These are phyloP conservation scores for Epizoanthus scotinus DNA, from an alignment of 92 coral and sea anemone genomes.

Conservation along the genomic window DNA sequence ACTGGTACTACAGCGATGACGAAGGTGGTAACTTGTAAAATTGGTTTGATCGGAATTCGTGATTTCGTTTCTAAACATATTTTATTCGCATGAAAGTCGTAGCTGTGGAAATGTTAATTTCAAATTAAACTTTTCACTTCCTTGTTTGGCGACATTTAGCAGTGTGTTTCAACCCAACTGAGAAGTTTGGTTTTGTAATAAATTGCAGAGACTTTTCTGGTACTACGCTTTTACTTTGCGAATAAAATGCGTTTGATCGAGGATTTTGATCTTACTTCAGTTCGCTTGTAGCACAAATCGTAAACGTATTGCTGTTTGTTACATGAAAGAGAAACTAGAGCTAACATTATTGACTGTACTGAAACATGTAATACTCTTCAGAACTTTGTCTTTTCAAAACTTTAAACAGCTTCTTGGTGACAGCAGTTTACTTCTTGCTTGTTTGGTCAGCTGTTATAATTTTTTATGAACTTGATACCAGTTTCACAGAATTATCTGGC, in stretches of 20 bases:
- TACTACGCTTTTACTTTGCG: not conserved
- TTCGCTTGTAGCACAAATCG: not conserved
- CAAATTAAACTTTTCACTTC: constrained; percentile 31
- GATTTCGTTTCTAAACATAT: constrained; percentile 16
- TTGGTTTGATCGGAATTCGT: not conserved
- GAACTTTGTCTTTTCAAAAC: not conserved
- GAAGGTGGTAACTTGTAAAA: not conserved
- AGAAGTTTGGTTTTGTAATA: not conserved
- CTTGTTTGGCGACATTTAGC: constrained; percentile 24
- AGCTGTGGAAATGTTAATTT: constrained; percentile 22
- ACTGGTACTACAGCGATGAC: too few species aligned
- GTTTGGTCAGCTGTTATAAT: constrained; percentile 30
- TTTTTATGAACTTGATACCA: not conserved
- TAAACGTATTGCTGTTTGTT: not conserved
- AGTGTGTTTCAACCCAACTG: not conserved
- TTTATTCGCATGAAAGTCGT: constrained; percentile 16
- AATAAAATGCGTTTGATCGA: not conserved
- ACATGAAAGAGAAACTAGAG: constrained; percentile 28
- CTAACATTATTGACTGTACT: not conserved
- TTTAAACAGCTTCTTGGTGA: not conserved
- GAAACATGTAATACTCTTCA: not conserved
- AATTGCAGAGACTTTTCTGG: too few species aligned
- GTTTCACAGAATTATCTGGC: too few species aligned
- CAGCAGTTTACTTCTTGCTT: not conserved
- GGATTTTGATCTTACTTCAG: not conserved